Evolutionary conservation across 2,797 vertebrate genomes (phyloP).

Genomic region (Antennarius maculatus): DNA sequence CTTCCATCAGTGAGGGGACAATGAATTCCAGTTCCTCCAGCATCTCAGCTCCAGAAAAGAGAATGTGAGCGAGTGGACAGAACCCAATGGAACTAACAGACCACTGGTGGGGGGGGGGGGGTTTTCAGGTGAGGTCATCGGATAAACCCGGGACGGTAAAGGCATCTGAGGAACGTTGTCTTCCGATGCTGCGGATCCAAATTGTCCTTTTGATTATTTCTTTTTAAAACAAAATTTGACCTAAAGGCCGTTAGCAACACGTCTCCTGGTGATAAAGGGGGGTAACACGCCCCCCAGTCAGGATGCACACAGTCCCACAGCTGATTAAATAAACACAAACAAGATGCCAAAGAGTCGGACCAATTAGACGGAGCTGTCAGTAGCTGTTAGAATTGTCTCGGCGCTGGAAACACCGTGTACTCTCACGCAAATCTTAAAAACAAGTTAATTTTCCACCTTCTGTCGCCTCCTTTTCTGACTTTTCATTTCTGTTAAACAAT

Average conservation of each 20-base stretch:
- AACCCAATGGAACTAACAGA: slow-evolving; percentile 83
- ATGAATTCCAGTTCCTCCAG: slow-evolving; percentile 95
- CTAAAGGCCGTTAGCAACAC: slow-evolving; percentile 11
- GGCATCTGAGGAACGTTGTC: slow-evolving; percentile 79
- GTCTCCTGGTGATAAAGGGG: slow-evolving; percentile 38
- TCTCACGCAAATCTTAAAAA: slow-evolving; percentile 18
- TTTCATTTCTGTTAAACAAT: slow-evolving; percentile 2
- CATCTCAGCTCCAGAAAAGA: slow-evolving; percentile 93
- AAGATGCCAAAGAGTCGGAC: slow-evolving; percentile 54
- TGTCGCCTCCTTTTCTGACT: neutral
- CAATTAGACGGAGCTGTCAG: slow-evolving; percentile 57
- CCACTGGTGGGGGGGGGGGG: slow-evolving; percentile 87
- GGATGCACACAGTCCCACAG: slow-evolving; percentile 50
- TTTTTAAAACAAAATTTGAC: slow-evolving; percentile 17
- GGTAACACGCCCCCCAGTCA: slow-evolving; percentile 32
- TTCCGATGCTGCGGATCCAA: slow-evolving; percentile 72
- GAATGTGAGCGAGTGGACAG: slow-evolving; percentile 72
- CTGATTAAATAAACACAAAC: slow-evolving; percentile 64
- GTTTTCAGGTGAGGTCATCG: slow-evolving; percentile 89
- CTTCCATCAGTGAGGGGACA: slow-evolving; percentile 97
- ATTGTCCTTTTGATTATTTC: slow-evolving; percentile 79
- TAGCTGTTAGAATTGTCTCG: slow-evolving; percentile 48
- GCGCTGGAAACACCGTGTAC: slow-evolving; percentile 26
- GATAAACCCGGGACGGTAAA: slow-evolving; percentile 90
- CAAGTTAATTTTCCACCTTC: slow-evolving; percentile 2